Evolutionary conservation across 2,113 vertebrate species (phyloP), one percentile per base, ranked within the genome.

Genomic region (Gobiocypris rarus): DNA sequence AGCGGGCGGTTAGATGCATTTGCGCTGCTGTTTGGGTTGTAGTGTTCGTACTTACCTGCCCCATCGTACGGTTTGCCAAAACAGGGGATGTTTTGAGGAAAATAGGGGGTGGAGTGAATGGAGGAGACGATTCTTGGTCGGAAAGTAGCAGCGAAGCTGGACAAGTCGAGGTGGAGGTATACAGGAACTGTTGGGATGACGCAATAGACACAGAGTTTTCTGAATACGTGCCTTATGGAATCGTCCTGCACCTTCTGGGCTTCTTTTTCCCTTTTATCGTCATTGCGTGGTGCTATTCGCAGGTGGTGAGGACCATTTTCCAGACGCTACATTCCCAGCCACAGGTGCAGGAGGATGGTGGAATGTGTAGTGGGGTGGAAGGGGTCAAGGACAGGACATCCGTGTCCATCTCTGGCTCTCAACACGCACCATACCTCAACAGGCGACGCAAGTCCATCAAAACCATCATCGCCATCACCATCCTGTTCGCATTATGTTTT

Each of bases 201-300:
- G 95, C 95, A 81, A 92, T 94, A 2, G 95, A 96, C 75, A 85
- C 87, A 0, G 95, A 96, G 87, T 94, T 95, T 45, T 91, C 90
- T 0, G 93, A 93, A 79, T 96, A 96, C 2, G 93, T 96, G n/a
- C 95, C 95, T 0, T 96, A 96, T 6, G 95, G 95, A 45, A 92
- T 96, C 10, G 88, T 94, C 9, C 93, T 96, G 7, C 95, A 96
- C 83, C 84, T 94, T 28, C 54, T 95, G 31, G 94, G 95, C 38
- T 96, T 96, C 87, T 96, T 95, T 24, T 69, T 95, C 65, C 95
- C 95, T 11, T 96, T 96, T 9, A 90, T 91, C 63, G 89, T 95
- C 84, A 96, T 94, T 3, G 95, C 93, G 19, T 95, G 94, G 94
- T 96, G 94, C 84, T 96, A 96, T 91, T 96, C 95, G 1, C 92